These are phyloP conservation scores for Orthonyx spaldingii DNA, from an alignment of 2,113 vertebrate species.

Conservation along the genomic window DNA sequence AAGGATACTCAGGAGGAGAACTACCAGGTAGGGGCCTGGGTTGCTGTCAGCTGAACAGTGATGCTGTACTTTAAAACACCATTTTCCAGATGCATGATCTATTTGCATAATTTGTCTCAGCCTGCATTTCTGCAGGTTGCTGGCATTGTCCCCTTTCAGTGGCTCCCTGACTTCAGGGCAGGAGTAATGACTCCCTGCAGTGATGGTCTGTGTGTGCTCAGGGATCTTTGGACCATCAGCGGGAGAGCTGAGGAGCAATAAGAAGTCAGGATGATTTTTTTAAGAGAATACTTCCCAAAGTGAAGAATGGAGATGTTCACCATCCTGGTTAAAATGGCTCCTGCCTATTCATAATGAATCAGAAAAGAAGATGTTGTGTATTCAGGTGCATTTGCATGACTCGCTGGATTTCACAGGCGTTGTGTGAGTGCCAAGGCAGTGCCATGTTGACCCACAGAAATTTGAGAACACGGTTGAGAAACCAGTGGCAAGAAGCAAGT, in stretches of 20 bases:
- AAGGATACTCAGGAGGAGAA: not conserved
- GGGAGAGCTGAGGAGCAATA: not conserved
- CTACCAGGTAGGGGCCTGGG: not conserved
- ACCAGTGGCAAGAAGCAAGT: not conserved
- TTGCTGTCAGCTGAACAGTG: not conserved
- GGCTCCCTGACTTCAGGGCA: not conserved
- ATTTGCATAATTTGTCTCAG: not conserved
- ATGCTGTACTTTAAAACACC: not conserved
- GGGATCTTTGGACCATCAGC: not conserved
- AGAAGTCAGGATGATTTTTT: not conserved
- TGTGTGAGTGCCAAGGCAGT: not conserved
- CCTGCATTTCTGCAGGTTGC: not conserved
- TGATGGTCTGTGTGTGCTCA: fast-evolving
- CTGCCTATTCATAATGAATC: not conserved
- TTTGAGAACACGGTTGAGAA: slow-evolving; percentile 16
- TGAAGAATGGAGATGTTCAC: not conserved
- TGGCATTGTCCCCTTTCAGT: not conserved
- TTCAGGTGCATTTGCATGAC: not conserved
- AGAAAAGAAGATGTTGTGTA: not conserved
- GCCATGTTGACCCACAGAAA: not conserved
- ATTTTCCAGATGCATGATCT: not conserved
- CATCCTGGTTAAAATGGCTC: not conserved
- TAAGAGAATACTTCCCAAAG: not conserved
- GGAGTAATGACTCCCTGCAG: not conserved
- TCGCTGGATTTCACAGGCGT: not conserved